Conservation (phyloP, 23 tunicate genomes). For the Trididemnum clinides region DNA sequence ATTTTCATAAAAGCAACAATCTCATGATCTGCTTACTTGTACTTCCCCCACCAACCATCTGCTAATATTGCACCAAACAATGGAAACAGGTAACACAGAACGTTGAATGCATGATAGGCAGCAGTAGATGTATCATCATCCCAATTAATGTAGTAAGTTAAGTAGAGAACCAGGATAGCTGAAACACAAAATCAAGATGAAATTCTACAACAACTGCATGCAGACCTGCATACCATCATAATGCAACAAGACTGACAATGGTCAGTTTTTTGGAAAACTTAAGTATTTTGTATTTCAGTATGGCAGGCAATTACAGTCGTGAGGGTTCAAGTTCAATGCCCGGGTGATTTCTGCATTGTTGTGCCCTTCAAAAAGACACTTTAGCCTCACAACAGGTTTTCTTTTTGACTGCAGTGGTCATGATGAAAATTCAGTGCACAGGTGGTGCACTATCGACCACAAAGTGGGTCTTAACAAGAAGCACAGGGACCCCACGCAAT, state of each 20-base stretch:
- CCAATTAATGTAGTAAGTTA: conserved; percentile 63
- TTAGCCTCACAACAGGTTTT: too few species aligned
- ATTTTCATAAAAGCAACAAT: neutral
- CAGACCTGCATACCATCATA: neutral
- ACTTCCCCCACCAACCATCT: conserved; percentile 95
- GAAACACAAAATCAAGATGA: conserved; percentile 5
- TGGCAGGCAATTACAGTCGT: too few species aligned
- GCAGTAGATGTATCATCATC: conserved; percentile 90
- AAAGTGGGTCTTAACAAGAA: too few species aligned
- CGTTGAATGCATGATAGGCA: conserved; percentile 97
- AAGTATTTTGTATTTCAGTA: too few species aligned
- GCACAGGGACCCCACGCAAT: too few species aligned
- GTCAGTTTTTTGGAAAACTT: too few species aligned
- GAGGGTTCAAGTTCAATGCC: too few species aligned
- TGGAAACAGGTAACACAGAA: conserved; percentile 89
- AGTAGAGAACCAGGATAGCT: conserved; percentile 84
- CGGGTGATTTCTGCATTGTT: too few species aligned
- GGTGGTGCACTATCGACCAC: too few species aligned
- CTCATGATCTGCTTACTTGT: conserved; percentile 39
- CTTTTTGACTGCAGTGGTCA: too few species aligned
- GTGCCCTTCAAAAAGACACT: too few species aligned
- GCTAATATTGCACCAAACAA: conserved; percentile 94
- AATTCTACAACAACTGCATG: neutral
- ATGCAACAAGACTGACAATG: neutral
- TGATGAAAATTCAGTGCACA: too few species aligned